Conservation (phyloP, 2,888 invertebrate genomes). For the Seira sanloemensis region DNA sequence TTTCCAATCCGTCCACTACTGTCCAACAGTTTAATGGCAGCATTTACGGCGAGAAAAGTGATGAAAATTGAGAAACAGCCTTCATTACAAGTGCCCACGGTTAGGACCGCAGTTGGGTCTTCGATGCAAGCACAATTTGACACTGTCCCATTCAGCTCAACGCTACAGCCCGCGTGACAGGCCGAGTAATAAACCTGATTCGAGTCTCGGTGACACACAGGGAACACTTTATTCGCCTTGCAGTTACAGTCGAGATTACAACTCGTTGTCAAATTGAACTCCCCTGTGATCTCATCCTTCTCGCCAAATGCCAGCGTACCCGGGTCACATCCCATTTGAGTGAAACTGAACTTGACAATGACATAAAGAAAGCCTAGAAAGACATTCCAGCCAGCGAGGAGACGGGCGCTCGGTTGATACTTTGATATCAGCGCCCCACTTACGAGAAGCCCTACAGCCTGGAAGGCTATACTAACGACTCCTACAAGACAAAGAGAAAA, state of each 20-base stretch:
- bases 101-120: slow-evolving; percentile 75
- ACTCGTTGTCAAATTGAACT: slow-evolving; percentile 76
- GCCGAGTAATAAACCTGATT: slow-evolving; percentile 83
- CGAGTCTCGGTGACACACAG: slow-evolving; percentile 80
- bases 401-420: slow-evolving; percentile 78
- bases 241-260: slow-evolving; percentile 82
- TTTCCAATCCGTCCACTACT: slow-evolving; percentile 83
- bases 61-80: slow-evolving; percentile 77
- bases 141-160: slow-evolving; percentile 76
- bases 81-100: slow-evolving; percentile 79
- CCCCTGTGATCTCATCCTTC: slow-evolving; percentile 34
- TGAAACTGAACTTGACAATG: slow-evolving; percentile 77
- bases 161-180: slow-evolving; percentile 84
- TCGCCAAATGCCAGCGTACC: slow-evolving; percentile 64
- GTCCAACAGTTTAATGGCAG: slow-evolving; percentile 79
- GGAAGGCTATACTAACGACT: slow-evolving; percentile 78
- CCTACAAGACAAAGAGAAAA: slow-evolving; percentile 56
- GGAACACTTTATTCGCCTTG: slow-evolving; percentile 79
- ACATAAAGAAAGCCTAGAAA: slow-evolving; percentile 80
- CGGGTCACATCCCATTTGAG: slow-evolving; percentile 72
- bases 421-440: slow-evolving; percentile 81
- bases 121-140: slow-evolving; percentile 74
- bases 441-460: slow-evolving; percentile 80
- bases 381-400: slow-evolving; percentile 81
- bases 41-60: slow-evolving; percentile 74